Base-by-base conservation (phyloP, 2,113 vertebrate genomes). In the Dipodomys stephensi region DNA sequence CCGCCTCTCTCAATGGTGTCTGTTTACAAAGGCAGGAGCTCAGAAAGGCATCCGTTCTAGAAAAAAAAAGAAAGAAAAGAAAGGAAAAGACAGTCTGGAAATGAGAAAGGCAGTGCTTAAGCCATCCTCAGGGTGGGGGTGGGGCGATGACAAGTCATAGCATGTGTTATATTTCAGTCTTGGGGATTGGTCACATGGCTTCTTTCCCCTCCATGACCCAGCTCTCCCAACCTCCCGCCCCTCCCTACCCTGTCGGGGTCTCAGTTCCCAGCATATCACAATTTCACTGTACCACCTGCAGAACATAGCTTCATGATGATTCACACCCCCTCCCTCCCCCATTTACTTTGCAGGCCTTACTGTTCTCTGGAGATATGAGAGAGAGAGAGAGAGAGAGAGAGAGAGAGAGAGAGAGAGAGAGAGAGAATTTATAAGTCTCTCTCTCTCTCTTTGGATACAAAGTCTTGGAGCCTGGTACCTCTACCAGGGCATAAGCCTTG, bases 11-110 rank as follows among this genome's bases (percentile, higher is more conserved):
- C 86, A 83, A 90, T 49, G 39, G 74, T 96, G 68, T 94, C 96
- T 97, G 88, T 95, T 93, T 97, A 97, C 95, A 96, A 95, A 97
- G 94, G 83, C 83, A 62, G 87, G 96, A 95, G 77, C 81, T 82
- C 95, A 95, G 93, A 95, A 97, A 97, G 83, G 82, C 87, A 73
- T 76, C 91, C 95, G 93, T 92, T 97, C 95, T 96, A 96, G 95
- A 95, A 95, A 97, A 93, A 94, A 72, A 96, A 96, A 97, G 12
- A 49, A 49, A 49, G 49, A 49, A 49, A 96, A 97, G 12, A 49
- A 49, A 49, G 49, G 12, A 49, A 97, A 86, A 76, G 69, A 20
- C 67, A 32, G 81, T 92, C 94, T 57, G 53, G 53, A 57, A 57
- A 92, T 11, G 32, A 23, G 92, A 5, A 91, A 96, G 76, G 93